Percentiles rank a stretch among this genome's conserved stretches.
Evolutionary conservation across 2,888 invertebrate genomes (phyloP).

Genomic region (Heliconius aoede): DNA sequence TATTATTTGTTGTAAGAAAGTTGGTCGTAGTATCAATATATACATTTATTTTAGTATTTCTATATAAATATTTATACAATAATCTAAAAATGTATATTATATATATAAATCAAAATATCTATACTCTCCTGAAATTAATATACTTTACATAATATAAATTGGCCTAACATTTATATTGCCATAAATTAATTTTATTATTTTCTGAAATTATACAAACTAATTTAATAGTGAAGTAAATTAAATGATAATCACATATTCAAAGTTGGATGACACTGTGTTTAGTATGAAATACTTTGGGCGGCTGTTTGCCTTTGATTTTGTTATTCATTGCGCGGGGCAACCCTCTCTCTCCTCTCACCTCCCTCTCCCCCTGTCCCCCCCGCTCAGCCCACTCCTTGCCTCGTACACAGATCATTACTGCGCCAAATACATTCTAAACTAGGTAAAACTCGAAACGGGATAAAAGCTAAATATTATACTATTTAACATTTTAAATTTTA

Average conservation of each 20-base stretch:
- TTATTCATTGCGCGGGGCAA: constrained; percentile 59
- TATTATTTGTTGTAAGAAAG: not conserved
- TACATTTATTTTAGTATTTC: no score
- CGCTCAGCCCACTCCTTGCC: constrained; percentile 47
- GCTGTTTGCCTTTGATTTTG: constrained; percentile 62
- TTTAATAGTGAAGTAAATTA: not conserved
- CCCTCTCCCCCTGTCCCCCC: no score
- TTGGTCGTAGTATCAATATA: no score
- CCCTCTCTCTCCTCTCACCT: constrained; percentile 40
- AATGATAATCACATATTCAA: not conserved
- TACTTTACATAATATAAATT: not conserved
- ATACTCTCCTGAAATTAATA: no score
- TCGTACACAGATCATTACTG: constrained; percentile 51
- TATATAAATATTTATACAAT: no score
- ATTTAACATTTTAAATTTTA: not conserved
- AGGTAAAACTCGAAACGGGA: constrained; percentile 36
- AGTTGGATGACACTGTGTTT: constrained; percentile 30
- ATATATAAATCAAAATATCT: no score
- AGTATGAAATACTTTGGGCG: constrained; percentile 34
- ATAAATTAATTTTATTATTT: not conserved
- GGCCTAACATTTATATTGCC: not conserved
- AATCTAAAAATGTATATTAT: no score
- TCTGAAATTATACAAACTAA: not conserved
- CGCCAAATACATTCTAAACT: constrained; percentile 47
- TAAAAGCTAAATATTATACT: constrained; percentile 22